Evolutionary conservation across 2,888 invertebrate species (phyloP).

Genomic region (Tolmerus cingulatus): DNA sequence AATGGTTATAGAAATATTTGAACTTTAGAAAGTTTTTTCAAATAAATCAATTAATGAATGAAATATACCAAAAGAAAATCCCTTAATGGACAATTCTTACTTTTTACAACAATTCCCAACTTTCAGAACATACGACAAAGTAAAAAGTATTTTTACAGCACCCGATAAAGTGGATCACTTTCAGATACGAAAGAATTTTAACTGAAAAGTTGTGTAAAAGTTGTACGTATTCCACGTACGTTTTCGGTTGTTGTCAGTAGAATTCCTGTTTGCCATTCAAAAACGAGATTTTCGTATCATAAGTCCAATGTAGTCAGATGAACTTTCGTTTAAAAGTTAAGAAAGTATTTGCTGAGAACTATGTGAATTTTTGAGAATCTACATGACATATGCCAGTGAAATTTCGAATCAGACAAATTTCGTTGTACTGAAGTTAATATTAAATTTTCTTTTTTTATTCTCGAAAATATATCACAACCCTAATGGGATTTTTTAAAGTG

Average conservation of each 20-base stretch:
- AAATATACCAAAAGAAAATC: not conserved
- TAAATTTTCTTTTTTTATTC: not conserved
- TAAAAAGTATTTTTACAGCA: not conserved
- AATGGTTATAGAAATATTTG: not conserved
- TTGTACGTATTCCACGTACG: slow-evolving; percentile 2
- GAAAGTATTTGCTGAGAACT: not conserved
- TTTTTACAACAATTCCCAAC: not conserved
- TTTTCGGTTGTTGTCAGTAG: not conserved
- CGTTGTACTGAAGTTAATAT: not conserved
- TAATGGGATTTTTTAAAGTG: no score
- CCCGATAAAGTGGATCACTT: not conserved
- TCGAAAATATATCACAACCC: no score
- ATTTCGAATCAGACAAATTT: not conserved
- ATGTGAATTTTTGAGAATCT: not conserved
- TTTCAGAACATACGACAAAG: not conserved
- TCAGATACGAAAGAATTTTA: not conserved
- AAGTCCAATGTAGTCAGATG: not conserved
- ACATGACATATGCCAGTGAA: not conserved
- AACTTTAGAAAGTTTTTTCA: no score
- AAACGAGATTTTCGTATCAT: slow-evolving; percentile 14
- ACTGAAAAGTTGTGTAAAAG: not conserved
- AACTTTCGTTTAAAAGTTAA: slow-evolving; percentile 13
- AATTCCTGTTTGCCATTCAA: slow-evolving; percentile 3
- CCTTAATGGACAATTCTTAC: not conserved
- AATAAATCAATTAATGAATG: no score